phyloP scores from a whole-genome alignment of 2,888 invertebrate species.

The Selenia dentaria region DNA sequence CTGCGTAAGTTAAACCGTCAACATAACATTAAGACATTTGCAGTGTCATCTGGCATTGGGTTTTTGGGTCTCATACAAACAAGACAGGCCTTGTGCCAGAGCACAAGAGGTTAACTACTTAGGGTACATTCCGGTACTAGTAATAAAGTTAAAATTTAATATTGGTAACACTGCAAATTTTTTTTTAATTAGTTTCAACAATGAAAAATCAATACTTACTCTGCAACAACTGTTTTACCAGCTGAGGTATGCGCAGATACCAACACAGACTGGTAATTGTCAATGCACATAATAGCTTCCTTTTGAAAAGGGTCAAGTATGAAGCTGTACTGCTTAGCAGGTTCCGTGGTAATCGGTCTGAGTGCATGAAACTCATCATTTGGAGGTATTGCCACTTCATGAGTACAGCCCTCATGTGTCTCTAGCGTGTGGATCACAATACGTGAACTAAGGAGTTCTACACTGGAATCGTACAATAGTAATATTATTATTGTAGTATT shows the following conservation, averaged over 20 bases:
- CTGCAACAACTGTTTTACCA: slow-evolving; percentile 99
- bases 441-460: slow-evolving; percentile 90
- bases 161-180: too few relatives aligned
- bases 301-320: slow-evolving; percentile 99
- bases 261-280: slow-evolving; percentile 98
- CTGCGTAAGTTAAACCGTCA: too few relatives aligned
- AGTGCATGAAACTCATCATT: slow-evolving; percentile 90
- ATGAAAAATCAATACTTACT: slow-evolving; percentile 92
- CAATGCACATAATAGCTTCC: slow-evolving; percentile 97
- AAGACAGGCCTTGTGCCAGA: too few relatives aligned
- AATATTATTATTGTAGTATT: too few relatives aligned
- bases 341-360: slow-evolving; percentile 84
- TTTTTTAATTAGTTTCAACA: too few relatives aligned
- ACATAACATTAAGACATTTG: too few relatives aligned
- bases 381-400: slow-evolving; percentile 98
- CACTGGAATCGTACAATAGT: slow-evolving; percentile 67
- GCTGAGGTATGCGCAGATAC: slow-evolving; percentile 99
- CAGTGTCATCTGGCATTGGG: too few relatives aligned
- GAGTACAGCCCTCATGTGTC: slow-evolving; percentile 96
- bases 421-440: slow-evolving; percentile 95
- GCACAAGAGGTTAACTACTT: too few relatives aligned
- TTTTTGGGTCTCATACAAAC: too few relatives aligned
- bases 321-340: slow-evolving; percentile 97
- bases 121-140: too few relatives aligned
- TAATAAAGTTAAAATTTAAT: too few relatives aligned